A percentile compares a stretch with the other conserved stretches of the same genome.
phyloP scores from a whole-genome alignment of 2,888 invertebrate genomes.

The Iphiclides podalirius region DNA sequence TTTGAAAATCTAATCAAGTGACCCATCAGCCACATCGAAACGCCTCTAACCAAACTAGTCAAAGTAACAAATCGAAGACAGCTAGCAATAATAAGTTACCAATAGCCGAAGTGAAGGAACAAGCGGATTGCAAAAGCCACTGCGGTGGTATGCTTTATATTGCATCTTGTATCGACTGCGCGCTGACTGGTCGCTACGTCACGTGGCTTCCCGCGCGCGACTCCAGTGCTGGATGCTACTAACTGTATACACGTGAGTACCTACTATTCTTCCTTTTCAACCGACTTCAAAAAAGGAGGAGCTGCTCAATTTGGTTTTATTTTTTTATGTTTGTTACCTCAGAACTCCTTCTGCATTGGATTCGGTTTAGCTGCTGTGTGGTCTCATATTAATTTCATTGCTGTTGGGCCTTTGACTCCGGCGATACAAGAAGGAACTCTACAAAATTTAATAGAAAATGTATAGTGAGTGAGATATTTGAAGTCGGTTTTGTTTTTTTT shows the following conservation, averaged over 20 bases:
- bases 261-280: too few relatives aligned
- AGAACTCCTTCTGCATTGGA: too few relatives aligned
- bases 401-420: too few relatives aligned
- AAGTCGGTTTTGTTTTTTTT: too few relatives aligned
- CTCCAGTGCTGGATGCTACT: conserved; percentile 84
- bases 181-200: conserved; percentile 81
- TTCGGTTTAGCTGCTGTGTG: too few relatives aligned
- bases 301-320: too few relatives aligned
- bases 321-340: too few relatives aligned
- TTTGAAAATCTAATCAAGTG: conserved; percentile 25
- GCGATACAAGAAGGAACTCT: too few relatives aligned
- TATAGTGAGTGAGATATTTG: too few relatives aligned
- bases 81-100: conserved; percentile 68
- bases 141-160: conserved; percentile 78
- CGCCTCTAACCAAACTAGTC: conserved; percentile 60
- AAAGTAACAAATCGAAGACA: conserved; percentile 46
- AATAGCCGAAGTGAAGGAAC: conserved; percentile 46
- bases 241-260: conserved; percentile 84
- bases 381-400: too few relatives aligned
- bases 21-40: conserved; percentile 29
- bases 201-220: conserved; percentile 81
- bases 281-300: too few relatives aligned
- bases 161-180: conserved; percentile 79
- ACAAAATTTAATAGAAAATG: too few relatives aligned
- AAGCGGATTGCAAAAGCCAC: conserved; percentile 57